Base-by-base conservation (phyloP, 2,113 vertebrate genomes). In the Anoura caudifer region DNA sequence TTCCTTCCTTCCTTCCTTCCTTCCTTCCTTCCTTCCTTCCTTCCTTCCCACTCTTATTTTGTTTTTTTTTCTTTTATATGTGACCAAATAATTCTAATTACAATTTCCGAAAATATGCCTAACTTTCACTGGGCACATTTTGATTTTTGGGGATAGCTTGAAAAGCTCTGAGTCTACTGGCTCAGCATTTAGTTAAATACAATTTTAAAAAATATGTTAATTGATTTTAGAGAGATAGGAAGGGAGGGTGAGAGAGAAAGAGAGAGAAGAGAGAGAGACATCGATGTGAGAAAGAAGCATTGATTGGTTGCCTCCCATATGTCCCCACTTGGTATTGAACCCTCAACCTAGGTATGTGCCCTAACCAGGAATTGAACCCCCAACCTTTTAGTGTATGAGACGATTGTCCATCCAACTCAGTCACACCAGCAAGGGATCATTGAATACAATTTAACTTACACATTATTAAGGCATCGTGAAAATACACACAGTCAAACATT, bases 21-120 rank as follows among this genome's bases (percentile, higher is more conserved):
- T 54, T 10, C 4, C 10, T 17, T 12, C 16, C 6, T 61, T 17
- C 16, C 16, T 9, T 61, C 13, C 33, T 47, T 82, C 5, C 11
- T 43, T 56, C 4, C 54, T 95, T 83, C 50, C 28, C 31, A 52
- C 47, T 54, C 1, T 94, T 94, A 43, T 61, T 90, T 87, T 76
- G 43, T 16, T n/a, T 56, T 96, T 56, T 96, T 61, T 52, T 56
- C 43, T 70, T 24, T 83, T 70, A 65, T 31, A 79, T 45, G 16
- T 16, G 87, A 59, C 50, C 67, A 90, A 75, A 2, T 24, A 76
- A 81, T 91, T 80, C 50, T 84, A 88, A 77, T 79, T 75, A 52
- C 20, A 63, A 9, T 72, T 94, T 93, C 24, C 17, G 63, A 63
- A 82, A 95, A 19, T 50, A 33, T 54, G 12, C 11, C 33, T 56